Conservation (phyloP, 2,113 vertebrate genomes). For the Peromyscus maniculatus region DNA sequence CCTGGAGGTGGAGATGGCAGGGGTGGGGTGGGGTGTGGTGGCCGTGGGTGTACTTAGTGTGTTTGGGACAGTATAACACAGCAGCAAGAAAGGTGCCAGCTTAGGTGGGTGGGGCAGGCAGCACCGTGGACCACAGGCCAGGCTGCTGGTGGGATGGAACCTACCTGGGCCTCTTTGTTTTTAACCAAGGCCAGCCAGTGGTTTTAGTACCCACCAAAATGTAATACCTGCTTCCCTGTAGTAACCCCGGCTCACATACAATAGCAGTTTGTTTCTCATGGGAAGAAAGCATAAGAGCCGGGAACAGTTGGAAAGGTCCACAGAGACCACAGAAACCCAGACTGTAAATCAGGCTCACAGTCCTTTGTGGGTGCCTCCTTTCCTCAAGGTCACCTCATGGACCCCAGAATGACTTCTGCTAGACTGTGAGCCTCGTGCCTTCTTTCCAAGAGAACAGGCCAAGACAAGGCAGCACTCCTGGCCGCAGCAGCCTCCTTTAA, state of each 20-base stretch:
- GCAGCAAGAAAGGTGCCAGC: background rate
- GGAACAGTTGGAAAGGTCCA: background rate
- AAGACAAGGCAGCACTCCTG: background rate
- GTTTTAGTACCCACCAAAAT: background rate
- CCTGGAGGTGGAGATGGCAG: background rate
- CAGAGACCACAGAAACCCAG: background rate
- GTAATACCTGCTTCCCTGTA: background rate
- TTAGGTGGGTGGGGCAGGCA: background rate
- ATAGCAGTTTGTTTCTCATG: background rate
- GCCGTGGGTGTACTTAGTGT: background rate
- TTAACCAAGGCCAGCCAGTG: background rate
- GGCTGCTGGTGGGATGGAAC: fast-evolving
- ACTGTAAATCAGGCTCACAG: background rate
- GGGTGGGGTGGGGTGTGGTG: too few species aligned
- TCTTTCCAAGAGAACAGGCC: background rate
- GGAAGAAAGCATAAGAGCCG: background rate
- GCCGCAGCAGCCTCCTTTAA: background rate
- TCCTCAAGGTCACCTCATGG: background rate
- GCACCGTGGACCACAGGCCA: background rate
- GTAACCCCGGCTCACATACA: background rate
- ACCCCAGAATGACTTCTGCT: background rate
- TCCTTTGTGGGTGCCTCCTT: background rate
- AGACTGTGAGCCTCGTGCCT: background rate
- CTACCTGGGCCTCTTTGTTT: background rate
- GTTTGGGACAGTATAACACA: background rate